A percentile compares a stretch with the other conserved stretches of the same genome.
phyloP scores from a whole-genome alignment of 2,113 vertebrate species.

The Cyprinodon brontotheroides region DNA sequence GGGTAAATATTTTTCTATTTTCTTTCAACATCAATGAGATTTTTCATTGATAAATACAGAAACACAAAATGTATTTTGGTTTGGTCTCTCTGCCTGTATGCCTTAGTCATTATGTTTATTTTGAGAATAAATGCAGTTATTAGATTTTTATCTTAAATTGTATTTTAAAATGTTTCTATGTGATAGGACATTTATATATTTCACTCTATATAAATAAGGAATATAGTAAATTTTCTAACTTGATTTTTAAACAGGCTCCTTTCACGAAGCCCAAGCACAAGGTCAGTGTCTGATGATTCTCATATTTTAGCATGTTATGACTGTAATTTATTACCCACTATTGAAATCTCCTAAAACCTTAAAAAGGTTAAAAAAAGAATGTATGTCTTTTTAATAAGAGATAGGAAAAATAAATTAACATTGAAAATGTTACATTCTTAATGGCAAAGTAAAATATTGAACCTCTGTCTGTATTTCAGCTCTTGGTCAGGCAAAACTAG shows the following conservation, averaged over 20 bases:
- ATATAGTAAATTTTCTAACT: not conserved
- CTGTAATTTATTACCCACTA: too few species aligned
- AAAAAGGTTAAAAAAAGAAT: not conserved
- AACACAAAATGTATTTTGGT: not conserved
- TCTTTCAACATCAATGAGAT: not conserved
- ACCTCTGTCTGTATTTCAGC: not conserved
- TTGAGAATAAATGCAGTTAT: too few species aligned
- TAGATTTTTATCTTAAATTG: too few species aligned
- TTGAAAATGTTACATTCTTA: not conserved
- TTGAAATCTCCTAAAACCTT: not conserved
- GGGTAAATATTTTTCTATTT: conserved; percentile 13
- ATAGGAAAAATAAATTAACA: not conserved
- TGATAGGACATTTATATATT: too few species aligned
- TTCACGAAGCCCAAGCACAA: conserved; percentile 2
- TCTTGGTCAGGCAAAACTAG: conserved; percentile 16
- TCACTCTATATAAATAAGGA: not conserved
- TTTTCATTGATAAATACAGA: not conserved
- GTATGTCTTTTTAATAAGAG: not conserved
- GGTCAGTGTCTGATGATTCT: conserved; percentile 28
- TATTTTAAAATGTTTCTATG: too few species aligned
- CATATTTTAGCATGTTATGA: not conserved
- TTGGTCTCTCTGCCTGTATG: not conserved
- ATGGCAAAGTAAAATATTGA: not conserved
- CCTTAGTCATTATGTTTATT: not conserved
- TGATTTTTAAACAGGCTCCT: not conserved